Evolutionary conservation across 2,888 invertebrate species (phyloP).

Genomic region (Rhyacophila evoluta): DNA sequence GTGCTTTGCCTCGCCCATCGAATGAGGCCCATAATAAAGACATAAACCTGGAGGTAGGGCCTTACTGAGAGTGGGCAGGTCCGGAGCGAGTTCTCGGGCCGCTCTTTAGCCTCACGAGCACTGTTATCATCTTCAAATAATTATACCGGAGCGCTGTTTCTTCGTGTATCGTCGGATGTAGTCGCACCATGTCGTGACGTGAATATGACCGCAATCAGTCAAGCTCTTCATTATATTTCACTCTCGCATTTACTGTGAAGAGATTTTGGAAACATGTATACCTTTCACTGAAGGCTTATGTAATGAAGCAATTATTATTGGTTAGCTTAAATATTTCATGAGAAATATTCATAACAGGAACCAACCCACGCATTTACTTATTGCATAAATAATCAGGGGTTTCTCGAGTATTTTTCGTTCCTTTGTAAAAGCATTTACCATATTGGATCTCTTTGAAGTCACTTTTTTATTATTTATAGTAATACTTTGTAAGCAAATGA

Average conservation of each 20-base stretch:
- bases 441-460: no score
- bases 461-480: no score
- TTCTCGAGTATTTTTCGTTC: no score
- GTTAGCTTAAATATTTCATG: no score
- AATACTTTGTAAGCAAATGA: no score
- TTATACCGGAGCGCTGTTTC: slow-evolving; percentile 34
- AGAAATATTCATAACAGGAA: no score
- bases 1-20: slow-evolving; percentile 27
- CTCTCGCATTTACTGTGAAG: background rate
- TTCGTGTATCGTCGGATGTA: slow-evolving; percentile 37
- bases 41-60: slow-evolving; percentile 39
- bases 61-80: slow-evolving; percentile 43
- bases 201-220: background rate
- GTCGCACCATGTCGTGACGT: slow-evolving; percentile 37
- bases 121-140: slow-evolving; percentile 43
- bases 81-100: slow-evolving; percentile 33
- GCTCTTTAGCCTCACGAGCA: slow-evolving; percentile 38
- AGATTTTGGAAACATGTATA: background rate
- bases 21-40: slow-evolving; percentile 47
- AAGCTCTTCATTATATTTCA: slow-evolving; percentile 12
- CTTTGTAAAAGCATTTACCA: no score
- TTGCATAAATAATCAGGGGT: no score
- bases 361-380: no score
- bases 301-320: background rate
- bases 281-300: background rate